A percentile compares a stretch with the other conserved stretches of the same genome.
These are phyloP conservation scores for Stenoptilia bipunctidactyla DNA, from an alignment of 2,888 invertebrate genomes.

Conservation along the genomic window DNA sequence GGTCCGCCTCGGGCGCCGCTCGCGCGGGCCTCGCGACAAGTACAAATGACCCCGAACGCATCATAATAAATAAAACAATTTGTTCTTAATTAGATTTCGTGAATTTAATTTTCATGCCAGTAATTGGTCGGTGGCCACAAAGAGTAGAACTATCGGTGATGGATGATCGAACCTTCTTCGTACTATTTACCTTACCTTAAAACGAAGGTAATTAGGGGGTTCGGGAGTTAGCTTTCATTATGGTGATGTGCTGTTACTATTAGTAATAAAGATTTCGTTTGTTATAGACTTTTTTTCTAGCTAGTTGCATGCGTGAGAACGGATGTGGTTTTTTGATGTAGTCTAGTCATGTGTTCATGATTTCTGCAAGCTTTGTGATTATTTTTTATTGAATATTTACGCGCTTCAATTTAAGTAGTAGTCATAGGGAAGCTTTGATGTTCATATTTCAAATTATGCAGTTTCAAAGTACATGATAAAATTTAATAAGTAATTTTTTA, in stretches of 20 bases:
- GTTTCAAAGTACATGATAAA: too few species aligned
- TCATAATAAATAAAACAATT: conserved; percentile 73
- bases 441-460: too few species aligned
- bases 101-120: conserved; percentile 71
- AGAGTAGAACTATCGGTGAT: conserved; percentile 61
- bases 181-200: conserved; percentile 58
- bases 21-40: conserved; percentile 44
- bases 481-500: too few species aligned
- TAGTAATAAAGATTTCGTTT: conserved; percentile 61
- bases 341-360: too few species aligned
- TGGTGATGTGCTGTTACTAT: conserved; percentile 57
- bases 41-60: conserved; percentile 67
- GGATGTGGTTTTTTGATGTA: conserved; percentile 23
- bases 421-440: too few species aligned
- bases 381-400: too few species aligned
- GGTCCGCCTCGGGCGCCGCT: conserved; percentile 60
- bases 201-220: conserved; percentile 56
- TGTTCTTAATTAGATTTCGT: conserved; percentile 72
- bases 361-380: too few species aligned
- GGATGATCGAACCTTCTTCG: conserved; percentile 64
- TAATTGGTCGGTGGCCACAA: conserved; percentile 71
- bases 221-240: conserved; percentile 66
- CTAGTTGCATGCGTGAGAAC: conserved; percentile 19
- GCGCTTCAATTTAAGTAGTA: too few species aligned
- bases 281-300: conserved; percentile 24